Percentiles rank a stretch among this genome's conserved stretches.
These are phyloP conservation scores for Electrona antarctica DNA, from an alignment of 2,113 vertebrate genomes.

Conservation along the genomic window DNA sequence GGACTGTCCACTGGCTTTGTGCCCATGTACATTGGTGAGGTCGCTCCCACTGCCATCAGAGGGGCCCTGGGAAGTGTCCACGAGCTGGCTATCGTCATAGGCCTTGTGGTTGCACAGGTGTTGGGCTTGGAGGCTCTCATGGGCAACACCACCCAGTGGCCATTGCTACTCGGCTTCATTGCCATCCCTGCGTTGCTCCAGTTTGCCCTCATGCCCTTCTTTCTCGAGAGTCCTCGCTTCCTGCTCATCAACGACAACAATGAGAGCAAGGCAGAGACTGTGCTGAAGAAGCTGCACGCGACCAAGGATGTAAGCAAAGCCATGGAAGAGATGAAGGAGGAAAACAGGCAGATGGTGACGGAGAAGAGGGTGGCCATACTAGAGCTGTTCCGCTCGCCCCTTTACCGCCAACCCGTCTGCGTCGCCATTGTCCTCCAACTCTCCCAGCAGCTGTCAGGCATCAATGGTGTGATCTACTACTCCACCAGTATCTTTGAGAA, in stretches of 20 bases:
- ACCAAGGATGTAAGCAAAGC: conserved; percentile 86
- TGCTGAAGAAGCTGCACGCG: conserved; percentile 92
- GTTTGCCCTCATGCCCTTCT: conserved; percentile 86
- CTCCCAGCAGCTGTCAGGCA: conserved; percentile 96
- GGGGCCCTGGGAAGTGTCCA: conserved; percentile 95
- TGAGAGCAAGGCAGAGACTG: conserved; percentile 92
- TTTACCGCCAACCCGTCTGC: conserved; percentile 92
- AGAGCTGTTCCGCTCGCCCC: conserved; percentile 88
- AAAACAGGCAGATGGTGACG: conserved; percentile 95
- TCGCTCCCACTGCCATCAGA: conserved; percentile 88
- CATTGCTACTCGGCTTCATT: conserved; percentile 87
- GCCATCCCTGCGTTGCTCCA: conserved; percentile 88
- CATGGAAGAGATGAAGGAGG: conserved; percentile 98
- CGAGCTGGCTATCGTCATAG: conserved; percentile 92
- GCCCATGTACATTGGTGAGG: conserved; percentile 96
- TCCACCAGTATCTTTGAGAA: conserved; percentile 91
- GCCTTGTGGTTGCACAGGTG: conserved; percentile 94
- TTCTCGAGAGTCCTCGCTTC: conserved; percentile 92
- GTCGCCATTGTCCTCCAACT: conserved; percentile 91
- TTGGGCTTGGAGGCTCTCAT: conserved; percentile 90
- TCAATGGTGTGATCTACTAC: conserved; percentile 97
- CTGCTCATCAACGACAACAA: conserved; percentile 95
- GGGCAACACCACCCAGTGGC: conserved; percentile 87
- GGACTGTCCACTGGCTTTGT: conserved; percentile 95
- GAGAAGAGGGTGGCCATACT: conserved; percentile 95